Evolutionary conservation across 2,888 invertebrate species (phyloP), one percentile per base, ranked within the genome.

Genomic region (Rhingia campestris): DNA sequence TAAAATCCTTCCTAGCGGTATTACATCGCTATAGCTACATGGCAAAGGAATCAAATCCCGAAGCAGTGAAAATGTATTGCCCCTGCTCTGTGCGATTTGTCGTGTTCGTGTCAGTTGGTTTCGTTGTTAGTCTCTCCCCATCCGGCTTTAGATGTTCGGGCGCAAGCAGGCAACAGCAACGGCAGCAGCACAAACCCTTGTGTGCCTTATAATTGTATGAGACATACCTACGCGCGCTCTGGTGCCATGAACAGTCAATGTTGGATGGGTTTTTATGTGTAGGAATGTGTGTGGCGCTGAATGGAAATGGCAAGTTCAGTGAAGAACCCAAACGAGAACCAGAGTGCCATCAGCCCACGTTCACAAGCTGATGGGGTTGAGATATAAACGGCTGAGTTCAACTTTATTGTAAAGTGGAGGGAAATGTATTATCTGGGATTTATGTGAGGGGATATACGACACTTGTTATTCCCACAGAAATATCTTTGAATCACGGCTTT

Each of bases 41-140:
- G 74, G 53, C 45, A 53, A 61, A 66, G 70, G 84, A 84, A 84
- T 80, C 85, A 85, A 85, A 85, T 81, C 81, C 85, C 76, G 72
- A 80, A 80, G 81, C 85, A 81, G 72, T 81, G 81, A 76, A 22
- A 85, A 85, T 85, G 80, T 80, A 85, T 76, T 85, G 80, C 85
- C 75, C 74, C 69, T 72, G 67, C 63, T 59, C 73, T 75, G 63
- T 75, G 79, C 84, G 80, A 86, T 86, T 86, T 86, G 86, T 85
- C 86, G 80, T 86, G 86, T 84, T 86, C 86, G 86, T 87, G 87
- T 87, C 86, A 86, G 84, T 86, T 86, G 87, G 86, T 86, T 86
- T 86, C 86, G 86, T 86, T 87, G 86, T 81, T 86, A 87, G 86
- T 86, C 82, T 85, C 76, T 73, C 64, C 80, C 86, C 81, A 86